A percentile compares a stretch with the other conserved stretches of the same genome.
These are phyloP conservation scores for Rhinella marina DNA, from an alignment of 2,797 vertebrate genomes.

Conservation along the genomic window DNA sequence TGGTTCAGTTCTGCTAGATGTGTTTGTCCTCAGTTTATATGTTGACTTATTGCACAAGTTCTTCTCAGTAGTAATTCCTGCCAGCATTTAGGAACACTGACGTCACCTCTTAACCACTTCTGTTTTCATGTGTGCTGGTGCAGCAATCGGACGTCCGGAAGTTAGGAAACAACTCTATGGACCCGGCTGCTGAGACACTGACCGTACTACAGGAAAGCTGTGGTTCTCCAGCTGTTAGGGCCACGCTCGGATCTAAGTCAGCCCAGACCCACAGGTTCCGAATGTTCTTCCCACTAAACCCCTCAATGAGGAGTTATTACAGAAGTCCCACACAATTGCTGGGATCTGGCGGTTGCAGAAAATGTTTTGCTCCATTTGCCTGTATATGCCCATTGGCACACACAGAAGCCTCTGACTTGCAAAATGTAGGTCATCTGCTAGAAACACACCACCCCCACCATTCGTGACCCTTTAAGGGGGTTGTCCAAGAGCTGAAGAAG, in stretches of 20 bases:
- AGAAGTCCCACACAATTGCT: background rate
- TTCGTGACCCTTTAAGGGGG: no score
- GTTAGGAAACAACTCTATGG: background rate
- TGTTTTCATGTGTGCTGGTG: background rate
- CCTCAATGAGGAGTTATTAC: no score
- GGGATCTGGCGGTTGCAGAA: background rate
- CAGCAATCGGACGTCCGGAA: background rate
- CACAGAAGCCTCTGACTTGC: no score
- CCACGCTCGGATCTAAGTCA: background rate
- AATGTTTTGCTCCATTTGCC: background rate
- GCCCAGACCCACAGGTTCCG: no score
- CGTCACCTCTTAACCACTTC: constrained; percentile 12
- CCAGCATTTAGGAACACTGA: background rate
- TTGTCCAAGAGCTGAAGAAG: no score
- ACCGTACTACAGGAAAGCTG: background rate
- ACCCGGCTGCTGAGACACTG: background rate
- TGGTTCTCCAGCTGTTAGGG: background rate
- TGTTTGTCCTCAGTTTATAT: background rate
- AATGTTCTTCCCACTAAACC: no score
- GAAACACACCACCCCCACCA: no score
- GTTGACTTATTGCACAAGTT: background rate
- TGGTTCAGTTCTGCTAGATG: background rate
- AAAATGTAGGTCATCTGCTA: no score
- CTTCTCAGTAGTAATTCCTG: background rate
- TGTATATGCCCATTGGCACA: no score